phyloP scores from a whole-genome alignment of 1,140 invertebrate genomes.

The Calephelis virginiensis region DNA sequence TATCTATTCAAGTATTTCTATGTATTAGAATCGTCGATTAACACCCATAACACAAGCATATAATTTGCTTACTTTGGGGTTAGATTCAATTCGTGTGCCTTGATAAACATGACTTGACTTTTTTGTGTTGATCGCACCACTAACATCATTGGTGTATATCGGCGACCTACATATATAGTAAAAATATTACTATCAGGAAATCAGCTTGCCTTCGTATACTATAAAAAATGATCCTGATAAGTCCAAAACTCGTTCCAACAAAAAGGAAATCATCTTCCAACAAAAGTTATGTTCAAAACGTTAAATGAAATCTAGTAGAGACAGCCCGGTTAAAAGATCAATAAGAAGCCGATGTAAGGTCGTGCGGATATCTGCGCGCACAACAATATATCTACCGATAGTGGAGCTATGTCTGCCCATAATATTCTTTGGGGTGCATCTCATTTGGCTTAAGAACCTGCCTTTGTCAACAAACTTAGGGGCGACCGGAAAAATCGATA shows the following conservation, averaged over 20 bases:
- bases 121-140: too few species aligned
- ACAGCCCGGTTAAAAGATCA: constrained; percentile 58
- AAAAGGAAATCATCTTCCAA: neutral
- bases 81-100: too few species aligned
- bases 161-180: too few species aligned
- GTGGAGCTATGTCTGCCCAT: constrained; percentile 74
- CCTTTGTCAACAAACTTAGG: constrained; percentile 73
- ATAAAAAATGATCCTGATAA: too few species aligned
- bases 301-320: constrained; percentile 9
- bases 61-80: too few species aligned
- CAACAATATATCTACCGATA: constrained; percentile 66
- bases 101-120: too few species aligned
- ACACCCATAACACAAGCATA: too few species aligned
- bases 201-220: too few species aligned
- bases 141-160: too few species aligned
- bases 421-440: constrained; percentile 78
- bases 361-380: constrained; percentile 49
- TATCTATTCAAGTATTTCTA: too few species aligned
- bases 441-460: constrained; percentile 64
- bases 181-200: too few species aligned
- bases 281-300: constrained; percentile 4
- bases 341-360: constrained; percentile 64
- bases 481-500: constrained; percentile 42
- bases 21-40: too few species aligned
- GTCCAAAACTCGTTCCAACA: neutral